Evolutionary conservation across 2,797 vertebrate genomes (phyloP).

Genomic region (Xyrichtys novacula): DNA sequence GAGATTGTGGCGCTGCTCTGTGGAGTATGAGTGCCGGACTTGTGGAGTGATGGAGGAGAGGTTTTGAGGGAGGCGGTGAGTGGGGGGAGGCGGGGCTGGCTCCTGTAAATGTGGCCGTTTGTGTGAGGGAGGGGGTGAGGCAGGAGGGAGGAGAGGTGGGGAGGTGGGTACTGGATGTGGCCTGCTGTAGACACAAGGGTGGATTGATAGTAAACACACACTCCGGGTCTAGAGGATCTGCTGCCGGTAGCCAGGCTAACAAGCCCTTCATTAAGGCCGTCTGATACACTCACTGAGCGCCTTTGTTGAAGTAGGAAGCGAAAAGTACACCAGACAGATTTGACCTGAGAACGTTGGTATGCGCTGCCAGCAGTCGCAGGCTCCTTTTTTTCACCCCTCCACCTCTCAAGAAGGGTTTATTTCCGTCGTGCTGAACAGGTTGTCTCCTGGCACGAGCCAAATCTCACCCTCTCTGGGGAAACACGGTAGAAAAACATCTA

Average conservation of each 20-base stretch:
- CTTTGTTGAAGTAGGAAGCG: conserved; percentile 80
- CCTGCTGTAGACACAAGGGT: conserved; percentile 76
- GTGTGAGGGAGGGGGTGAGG: conserved; percentile 53
- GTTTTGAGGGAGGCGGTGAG: conserved; percentile 43
- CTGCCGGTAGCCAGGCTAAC: conserved; percentile 71
- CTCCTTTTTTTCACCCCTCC: conserved; percentile 17
- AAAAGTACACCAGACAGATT: conserved; percentile 77
- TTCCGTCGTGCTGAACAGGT: conserved; percentile 67
- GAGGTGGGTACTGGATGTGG: conserved; percentile 60
- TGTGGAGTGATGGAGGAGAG: conserved; percentile 66
- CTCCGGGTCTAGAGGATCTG: conserved; percentile 72
- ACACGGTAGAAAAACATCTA: conserved; percentile 14
- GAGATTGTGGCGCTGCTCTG: conserved; percentile 19
- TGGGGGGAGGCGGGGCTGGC: conserved; percentile 15
- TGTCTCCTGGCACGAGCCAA: conserved; percentile 54
- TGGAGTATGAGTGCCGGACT: conserved; percentile 58
- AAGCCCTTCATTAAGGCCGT: conserved; percentile 81
- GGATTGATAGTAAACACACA: conserved; percentile 81
- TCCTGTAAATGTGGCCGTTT: conserved; percentile 80
- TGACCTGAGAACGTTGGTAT: conserved; percentile 73
- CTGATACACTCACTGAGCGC: conserved; percentile 79
- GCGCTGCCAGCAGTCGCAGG: conserved; percentile 58
- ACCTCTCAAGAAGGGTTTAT: conserved; percentile 62
- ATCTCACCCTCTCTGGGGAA: conserved; percentile 46
- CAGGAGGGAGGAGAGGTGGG: conserved; percentile 13